These are phyloP conservation scores for Xanthia togata DNA, from an alignment of 2,888 invertebrate species.

Conservation along the genomic window DNA sequence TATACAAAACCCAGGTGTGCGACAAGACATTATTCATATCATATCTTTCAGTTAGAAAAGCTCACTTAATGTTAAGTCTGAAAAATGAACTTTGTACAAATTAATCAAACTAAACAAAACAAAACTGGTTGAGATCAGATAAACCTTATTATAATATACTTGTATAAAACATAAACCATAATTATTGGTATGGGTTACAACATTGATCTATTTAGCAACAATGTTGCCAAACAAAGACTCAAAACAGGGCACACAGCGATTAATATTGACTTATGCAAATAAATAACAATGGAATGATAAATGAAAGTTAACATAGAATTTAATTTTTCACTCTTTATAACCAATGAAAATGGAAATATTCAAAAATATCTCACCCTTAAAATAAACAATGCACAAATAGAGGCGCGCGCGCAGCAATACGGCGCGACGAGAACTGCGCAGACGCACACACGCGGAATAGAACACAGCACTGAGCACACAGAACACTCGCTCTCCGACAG, in stretches of 20 bases:
- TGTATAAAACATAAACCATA: not conserved
- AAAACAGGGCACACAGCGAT: not conserved
- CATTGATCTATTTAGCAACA: conserved; percentile 9
- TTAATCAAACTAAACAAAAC: not conserved
- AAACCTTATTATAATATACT: not conserved
- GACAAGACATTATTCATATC: not conserved
- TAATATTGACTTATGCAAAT: not conserved
- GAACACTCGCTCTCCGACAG: conserved; percentile 39
- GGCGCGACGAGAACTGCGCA: conserved; percentile 62
- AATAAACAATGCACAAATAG: conserved; percentile 40
- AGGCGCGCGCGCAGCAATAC: conserved; percentile 61
- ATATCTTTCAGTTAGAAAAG: not conserved
- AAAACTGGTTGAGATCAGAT: no score
- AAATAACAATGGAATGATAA: not conserved
- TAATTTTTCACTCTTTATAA: not conserved
- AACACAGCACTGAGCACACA: conserved; percentile 34
- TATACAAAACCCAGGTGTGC: not conserved
- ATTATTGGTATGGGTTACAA: not conserved
- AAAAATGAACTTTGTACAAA: not conserved
- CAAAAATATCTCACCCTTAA: conserved; percentile 60
- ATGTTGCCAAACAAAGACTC: conserved; percentile 21
- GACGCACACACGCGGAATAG: conserved; percentile 28
- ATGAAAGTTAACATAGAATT: not conserved
- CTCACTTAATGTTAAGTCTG: not conserved
- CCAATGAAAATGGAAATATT: conserved; percentile 4